Conservation (phyloP, 1,140 invertebrate species). For the Tetramorium simillimum region DNA sequence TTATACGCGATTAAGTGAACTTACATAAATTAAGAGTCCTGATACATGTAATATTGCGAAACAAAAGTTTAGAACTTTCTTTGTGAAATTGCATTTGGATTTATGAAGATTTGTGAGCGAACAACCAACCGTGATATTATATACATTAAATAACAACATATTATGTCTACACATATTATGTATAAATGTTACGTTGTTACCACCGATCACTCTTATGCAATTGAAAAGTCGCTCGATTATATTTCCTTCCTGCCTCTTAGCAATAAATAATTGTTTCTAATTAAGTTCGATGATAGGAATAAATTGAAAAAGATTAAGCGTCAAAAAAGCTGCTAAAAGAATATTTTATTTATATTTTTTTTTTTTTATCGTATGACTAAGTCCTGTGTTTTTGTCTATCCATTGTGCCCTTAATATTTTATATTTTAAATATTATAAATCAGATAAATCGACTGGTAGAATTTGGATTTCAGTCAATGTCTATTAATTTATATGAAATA, state of each 20-base stretch:
- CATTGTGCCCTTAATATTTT: too few relatives aligned
- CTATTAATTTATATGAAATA: not conserved
- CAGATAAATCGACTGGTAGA: not conserved
- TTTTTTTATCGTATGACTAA: too few relatives aligned
- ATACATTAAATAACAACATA: constrained; percentile 23
- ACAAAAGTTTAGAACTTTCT: not conserved
- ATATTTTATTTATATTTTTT: not conserved
- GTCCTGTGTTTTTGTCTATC: too few relatives aligned
- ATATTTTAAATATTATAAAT: not conserved
- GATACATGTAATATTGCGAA: not conserved
- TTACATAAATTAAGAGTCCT: not conserved
- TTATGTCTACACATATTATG: not conserved
- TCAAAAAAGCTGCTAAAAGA: not conserved
- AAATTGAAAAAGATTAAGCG: not conserved
- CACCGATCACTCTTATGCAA: constrained; percentile 17
- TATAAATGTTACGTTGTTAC: not conserved
- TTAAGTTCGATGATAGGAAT: not conserved
- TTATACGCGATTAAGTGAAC: not conserved
- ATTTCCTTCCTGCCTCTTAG: not conserved
- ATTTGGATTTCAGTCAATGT: not conserved
- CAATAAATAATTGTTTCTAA: not conserved
- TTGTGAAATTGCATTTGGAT: constrained; percentile 15
- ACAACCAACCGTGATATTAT: not conserved
- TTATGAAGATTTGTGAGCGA: constrained; percentile 21
- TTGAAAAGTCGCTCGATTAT: constrained; percentile 1